Evolutionary conservation across 2,797 vertebrate species (phyloP).

Genomic region (Margarornis squamiger): DNA sequence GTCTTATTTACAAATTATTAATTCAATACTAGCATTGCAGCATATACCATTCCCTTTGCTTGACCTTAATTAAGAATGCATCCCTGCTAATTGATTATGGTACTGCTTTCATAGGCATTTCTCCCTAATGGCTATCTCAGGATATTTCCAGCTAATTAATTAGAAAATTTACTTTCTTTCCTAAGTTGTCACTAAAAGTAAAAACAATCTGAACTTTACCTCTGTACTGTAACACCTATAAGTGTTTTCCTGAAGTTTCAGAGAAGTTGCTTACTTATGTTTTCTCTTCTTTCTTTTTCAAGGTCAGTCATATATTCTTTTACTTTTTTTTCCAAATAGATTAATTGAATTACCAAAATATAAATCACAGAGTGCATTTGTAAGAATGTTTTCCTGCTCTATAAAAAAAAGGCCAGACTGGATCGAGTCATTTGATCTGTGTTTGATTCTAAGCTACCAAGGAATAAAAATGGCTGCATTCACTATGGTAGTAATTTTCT

Average conservation of each 20-base stretch:
- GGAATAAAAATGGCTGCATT: not conserved
- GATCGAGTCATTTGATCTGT: not conserved
- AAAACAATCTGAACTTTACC: not conserved
- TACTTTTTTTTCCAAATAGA: not conserved
- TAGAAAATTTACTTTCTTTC: constrained; percentile 31
- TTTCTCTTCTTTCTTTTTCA: not conserved
- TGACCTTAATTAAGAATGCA: constrained; percentile 61
- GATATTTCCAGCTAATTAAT: constrained; percentile 53
- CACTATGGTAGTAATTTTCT: not conserved
- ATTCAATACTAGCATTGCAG: constrained; percentile 27
- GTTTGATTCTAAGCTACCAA: not conserved
- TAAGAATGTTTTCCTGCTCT: not conserved
- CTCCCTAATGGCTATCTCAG: constrained; percentile 21
- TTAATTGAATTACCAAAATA: not conserved
- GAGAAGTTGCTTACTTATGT: not conserved
- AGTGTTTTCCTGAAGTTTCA: not conserved
- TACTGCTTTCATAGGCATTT: constrained; percentile 4
- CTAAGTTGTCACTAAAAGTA: not conserved
- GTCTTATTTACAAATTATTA: constrained; percentile 46
- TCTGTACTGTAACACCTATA: not conserved
- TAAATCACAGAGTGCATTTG: not conserved
- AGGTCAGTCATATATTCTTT: not conserved
- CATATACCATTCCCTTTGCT: constrained; percentile 22
- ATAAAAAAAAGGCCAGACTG: not conserved
- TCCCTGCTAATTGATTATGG: constrained; percentile 61